phyloP scores from a whole-genome alignment of 37 sponge, comb jelly and placozoan genomes.

The Crambe crambe region DNA sequence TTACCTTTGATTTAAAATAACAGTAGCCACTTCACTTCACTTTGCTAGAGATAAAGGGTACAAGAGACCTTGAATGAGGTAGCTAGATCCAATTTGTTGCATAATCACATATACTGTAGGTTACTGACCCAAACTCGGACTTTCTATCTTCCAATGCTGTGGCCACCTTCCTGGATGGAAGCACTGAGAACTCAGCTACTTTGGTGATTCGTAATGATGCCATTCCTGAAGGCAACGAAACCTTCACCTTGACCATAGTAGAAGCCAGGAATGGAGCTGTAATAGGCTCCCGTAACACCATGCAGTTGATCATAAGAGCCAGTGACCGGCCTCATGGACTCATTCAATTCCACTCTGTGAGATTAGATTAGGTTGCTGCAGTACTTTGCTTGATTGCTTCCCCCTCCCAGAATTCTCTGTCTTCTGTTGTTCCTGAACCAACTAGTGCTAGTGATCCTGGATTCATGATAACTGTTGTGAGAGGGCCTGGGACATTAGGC shows the following conservation, averaged over 20 bases:
- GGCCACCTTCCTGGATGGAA: slow-evolving; percentile 45
- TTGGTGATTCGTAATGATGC: slow-evolving; percentile 51
- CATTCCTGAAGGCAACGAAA: slow-evolving; percentile 78
- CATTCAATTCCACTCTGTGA: slow-evolving; percentile 58
- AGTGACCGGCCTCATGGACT: slow-evolving; percentile 81
- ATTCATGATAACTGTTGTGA: slow-evolving; percentile 22
- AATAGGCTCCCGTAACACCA: slow-evolving; percentile 25
- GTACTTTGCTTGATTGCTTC: neutral
- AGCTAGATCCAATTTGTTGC: too few species aligned
- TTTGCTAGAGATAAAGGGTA: neutral
- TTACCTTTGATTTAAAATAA: too few species aligned
- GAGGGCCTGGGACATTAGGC: slow-evolving; percentile 70
- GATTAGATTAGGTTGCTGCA: neutral
- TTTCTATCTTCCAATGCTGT: slow-evolving; percentile 10
- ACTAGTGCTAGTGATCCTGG: neutral
- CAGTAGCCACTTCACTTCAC: neutral
- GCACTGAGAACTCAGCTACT: slow-evolving; percentile 27
- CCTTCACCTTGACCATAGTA: slow-evolving; percentile 49
- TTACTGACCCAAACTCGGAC: slow-evolving; percentile 1
- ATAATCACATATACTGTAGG: neutral
- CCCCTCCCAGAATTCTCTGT: slow-evolving; percentile 24
- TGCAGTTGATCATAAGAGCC: slow-evolving; percentile 45
- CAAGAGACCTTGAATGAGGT: too few species aligned
- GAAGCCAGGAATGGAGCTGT: slow-evolving; percentile 57
- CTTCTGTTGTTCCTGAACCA: slow-evolving; percentile 34